Conservation (phyloP, 37 sponge, comb jelly and placozoan species). For the Halichondria panicea region DNA sequence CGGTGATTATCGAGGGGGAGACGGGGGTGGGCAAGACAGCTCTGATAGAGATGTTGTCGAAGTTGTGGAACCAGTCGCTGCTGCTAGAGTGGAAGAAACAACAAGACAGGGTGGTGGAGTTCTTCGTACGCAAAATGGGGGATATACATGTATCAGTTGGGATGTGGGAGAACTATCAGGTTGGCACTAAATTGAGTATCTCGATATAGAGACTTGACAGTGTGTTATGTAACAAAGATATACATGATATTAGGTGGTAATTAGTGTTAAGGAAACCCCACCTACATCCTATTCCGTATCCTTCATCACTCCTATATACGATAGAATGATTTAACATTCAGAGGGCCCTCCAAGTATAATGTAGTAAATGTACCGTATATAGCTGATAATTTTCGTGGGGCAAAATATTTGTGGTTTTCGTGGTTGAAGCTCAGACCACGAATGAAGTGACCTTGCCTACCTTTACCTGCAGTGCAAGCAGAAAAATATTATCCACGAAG, state of each 20-base stretch:
- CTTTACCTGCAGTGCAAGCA: too few species aligned
- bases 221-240: neutral
- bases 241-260: neutral
- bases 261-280: too few species aligned
- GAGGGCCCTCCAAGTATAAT: too few species aligned
- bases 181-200: neutral
- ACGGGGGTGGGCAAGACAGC: constrained; percentile 96
- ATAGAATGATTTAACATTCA: too few species aligned
- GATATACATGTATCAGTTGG: constrained; percentile 6
- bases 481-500: too few species aligned
- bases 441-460: too few species aligned
- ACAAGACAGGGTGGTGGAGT: constrained; percentile 24
- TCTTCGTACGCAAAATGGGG: constrained; percentile 18
- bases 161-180: constrained; percentile 4
- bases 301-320: neutral
- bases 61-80: constrained; percentile 77
- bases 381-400: too few species aligned
- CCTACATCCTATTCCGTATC: neutral
- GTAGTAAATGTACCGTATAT: too few species aligned
- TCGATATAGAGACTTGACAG: neutral
- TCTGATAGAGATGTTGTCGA: constrained; percentile 86
- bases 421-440: too few species aligned
- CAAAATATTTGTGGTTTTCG: too few species aligned
- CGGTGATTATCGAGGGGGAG: constrained; percentile 94
- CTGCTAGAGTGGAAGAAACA: constrained; percentile 57